Base-by-base conservation (phyloP, 1,140 invertebrate genomes). In the Maconellicoccus hirsutus region DNA sequence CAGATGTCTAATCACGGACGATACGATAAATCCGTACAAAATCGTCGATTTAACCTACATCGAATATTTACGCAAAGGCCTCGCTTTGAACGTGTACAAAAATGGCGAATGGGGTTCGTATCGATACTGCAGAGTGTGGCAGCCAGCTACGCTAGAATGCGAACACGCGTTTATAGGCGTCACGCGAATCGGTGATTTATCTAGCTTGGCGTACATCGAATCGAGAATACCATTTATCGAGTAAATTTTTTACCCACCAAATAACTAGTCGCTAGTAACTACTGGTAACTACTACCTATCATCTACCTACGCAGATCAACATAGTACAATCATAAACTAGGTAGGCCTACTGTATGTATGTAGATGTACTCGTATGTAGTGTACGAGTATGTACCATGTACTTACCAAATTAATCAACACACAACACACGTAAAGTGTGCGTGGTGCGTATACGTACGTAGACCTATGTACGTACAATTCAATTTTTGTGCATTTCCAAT, bases 141-240 rank as follows among this genome's bases (percentile, higher is more conserved):
- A 81, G 33, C 80, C 81, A 70, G 73, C 79, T 39, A 79, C 79
- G 1, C 79, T 82, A 10, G 77, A 76, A 27, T 81, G 81, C 0
- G 77, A 83, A 69, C 89, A 96, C 79, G 89, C 87, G 0, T 94
- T 86, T 77, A 86, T 89, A 0, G 92, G 94, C 78, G 86, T 89
- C 0, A 74, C 84, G 1, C 87, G 87, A 10, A 84, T 87, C 74
- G 93, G 94, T 70, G 94, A 98, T 78, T 79, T 98, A n/a, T 89
- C 88, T 0, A 89, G 89, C 38, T 77, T 98, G 0, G 84, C 80
- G 8, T 98, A 95, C 94, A 81, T 94, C 0, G 82, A 90, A 79
- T 88, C 85, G 70, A 82, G 83, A 72, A 70, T 84, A 70, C 73
- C 73, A 72, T 71, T 77, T 73, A 84, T 0, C 81, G 82, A 71